These are phyloP conservation scores for Tiphia femorata DNA, from an alignment of 2,888 invertebrate species.

Conservation along the genomic window DNA sequence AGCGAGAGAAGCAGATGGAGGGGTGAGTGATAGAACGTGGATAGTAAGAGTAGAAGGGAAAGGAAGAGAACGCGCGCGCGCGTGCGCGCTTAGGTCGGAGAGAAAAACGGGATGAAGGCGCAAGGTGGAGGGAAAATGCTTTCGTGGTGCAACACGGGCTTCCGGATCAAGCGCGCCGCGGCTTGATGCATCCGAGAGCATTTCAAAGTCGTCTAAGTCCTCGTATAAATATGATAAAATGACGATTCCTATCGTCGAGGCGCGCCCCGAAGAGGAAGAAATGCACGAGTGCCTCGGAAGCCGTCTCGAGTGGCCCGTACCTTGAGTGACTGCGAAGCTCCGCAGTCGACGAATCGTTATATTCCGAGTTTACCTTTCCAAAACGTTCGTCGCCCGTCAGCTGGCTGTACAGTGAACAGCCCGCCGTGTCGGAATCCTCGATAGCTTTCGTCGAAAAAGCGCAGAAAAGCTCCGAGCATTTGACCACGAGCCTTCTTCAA, in stretches of 20 bases:
- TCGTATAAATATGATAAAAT: constrained; percentile 22
- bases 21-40: not conserved
- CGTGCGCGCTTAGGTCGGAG: no score
- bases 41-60: not conserved
- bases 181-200: constrained; percentile 26
- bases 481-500: no score
- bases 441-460: no score
- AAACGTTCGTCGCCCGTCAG: no score
- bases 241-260: not conserved
- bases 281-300: not conserved
- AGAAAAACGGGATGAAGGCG: not conserved
- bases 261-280: not conserved
- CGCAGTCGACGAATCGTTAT: not conserved
- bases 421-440: no score
- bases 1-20: not conserved
- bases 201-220: constrained; percentile 29
- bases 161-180: constrained; percentile 26
- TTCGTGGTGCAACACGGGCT: constrained; percentile 24
- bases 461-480: no score
- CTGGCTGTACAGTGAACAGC: no score
- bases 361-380: not conserved
- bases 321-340: not conserved
- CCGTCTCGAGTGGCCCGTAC: not conserved
- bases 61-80: not conserved
- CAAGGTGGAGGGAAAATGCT: constrained; percentile 15